Base-by-base conservation (phyloP, 1,140 invertebrate genomes). In the Lepeophtheirus salmonis region DNA sequence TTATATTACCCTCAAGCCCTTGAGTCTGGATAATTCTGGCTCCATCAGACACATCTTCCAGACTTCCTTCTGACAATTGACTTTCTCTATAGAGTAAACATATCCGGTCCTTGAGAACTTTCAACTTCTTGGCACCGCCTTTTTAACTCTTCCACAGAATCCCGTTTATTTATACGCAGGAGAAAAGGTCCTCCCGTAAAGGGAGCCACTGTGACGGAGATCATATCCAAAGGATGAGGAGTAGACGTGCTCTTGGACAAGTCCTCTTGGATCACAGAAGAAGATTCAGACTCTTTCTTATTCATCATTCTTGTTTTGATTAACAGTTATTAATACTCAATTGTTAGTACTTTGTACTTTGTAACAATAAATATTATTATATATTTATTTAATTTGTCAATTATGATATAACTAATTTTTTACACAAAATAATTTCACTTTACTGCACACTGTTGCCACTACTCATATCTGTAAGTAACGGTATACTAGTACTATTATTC, bases 141-240 rank as follows among this genome's bases (percentile, higher is more conserved):
- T 87, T 91, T 90, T 14, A 92, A 77, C 69, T 83, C 84, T 67
- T 89, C 86, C 54, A 92, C 81, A 62, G 79, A 85, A 64, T 84
- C 84, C 67, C 80, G 78, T 63, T 78, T 77, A 64, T 84, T 80
- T 60, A 90, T 79, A 62, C 78, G 79, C 64, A 94, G 76, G 66
- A 84, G 80, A 71, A 91, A 89, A 68, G 83, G 84, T 67, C 87
- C 86, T 67, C 89, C 88, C 62, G 86, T 92, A 57, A 87, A 91
- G 64, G 87, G 88, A 67, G 80, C 67, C 21, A 70, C 64, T 41
- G 63, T 65, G 25, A 66, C 64, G 26, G 61, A 61, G 61, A 66
- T 57, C 63, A 64, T 64, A 41, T 64, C 62, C 53, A 65, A 53
- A 16, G 64, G 50, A 2, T 14, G 52, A 20, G 49, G 49, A 3